These are phyloP conservation scores for Empidonax alnorum DNA, from an alignment of 2,113 vertebrate genomes.

Conservation along the genomic window DNA sequence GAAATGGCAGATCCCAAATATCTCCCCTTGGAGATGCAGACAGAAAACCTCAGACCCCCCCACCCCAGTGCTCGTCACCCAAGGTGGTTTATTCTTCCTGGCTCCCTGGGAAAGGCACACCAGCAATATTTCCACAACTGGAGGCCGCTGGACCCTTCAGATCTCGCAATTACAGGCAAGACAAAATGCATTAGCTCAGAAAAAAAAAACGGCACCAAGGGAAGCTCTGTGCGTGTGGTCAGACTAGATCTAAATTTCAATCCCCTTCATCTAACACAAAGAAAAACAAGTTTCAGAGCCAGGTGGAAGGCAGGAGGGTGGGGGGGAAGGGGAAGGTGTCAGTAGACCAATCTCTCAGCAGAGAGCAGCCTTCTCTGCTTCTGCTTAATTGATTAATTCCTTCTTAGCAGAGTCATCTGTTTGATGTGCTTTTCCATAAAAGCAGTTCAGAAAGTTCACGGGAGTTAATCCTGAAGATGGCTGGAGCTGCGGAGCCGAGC, in stretches of 20 bases:
- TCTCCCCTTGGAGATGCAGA: neutral
- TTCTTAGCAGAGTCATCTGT: constrained; percentile 41
- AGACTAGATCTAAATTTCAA: neutral
- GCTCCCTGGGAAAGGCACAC: neutral
- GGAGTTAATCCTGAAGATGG: constrained; percentile 64
- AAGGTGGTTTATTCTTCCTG: neutral
- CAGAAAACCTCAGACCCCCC: neutral
- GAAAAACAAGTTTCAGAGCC: neutral
- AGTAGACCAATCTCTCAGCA: neutral
- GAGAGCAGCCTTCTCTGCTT: neutral
- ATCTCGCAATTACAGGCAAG: neutral
- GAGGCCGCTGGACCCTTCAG: neutral
- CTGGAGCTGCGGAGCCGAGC: constrained; percentile 44
- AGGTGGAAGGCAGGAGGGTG: neutral
- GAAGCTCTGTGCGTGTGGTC: neutral
- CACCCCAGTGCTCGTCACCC: neutral
- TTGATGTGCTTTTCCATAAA: constrained; percentile 59
- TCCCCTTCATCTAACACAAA: neutral
- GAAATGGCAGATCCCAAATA: neutral
- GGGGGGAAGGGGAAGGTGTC: neutral
- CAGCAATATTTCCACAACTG: neutral
- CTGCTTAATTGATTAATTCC: constrained; percentile 71
- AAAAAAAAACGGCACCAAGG: neutral
- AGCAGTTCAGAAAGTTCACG: constrained; percentile 63
- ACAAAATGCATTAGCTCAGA: neutral